These are phyloP conservation scores for Pedetes capensis DNA, from an alignment of 2,113 vertebrate genomes.

Conservation along the genomic window DNA sequence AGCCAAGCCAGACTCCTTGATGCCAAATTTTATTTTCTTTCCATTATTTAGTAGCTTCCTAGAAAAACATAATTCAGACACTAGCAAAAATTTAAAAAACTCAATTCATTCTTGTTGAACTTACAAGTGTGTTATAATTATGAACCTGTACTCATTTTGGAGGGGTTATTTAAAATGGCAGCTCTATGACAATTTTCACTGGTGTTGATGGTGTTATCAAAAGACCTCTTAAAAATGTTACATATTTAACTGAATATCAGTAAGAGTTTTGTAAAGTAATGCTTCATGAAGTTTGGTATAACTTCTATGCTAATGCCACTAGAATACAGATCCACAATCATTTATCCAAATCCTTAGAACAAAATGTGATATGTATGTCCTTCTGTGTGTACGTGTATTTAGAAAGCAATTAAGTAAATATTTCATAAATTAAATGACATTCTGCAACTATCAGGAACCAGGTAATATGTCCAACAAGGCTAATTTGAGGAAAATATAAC, in stretches of 20 bases:
- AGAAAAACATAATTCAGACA: background rate
- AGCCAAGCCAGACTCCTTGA: background rate
- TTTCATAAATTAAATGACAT: constrained; percentile 21
- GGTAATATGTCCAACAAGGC: background rate
- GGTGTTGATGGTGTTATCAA: background rate
- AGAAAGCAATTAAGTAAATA: background rate
- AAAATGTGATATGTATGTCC: background rate
- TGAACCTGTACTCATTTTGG: background rate
- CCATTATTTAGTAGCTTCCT: background rate
- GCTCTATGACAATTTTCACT: background rate
- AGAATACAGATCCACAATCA: background rate
- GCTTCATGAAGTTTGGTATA: background rate
- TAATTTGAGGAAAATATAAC: background rate
- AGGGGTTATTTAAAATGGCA: constrained; percentile 32
- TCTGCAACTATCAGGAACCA: background rate
- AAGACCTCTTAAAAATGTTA: background rate
- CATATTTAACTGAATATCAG: background rate
- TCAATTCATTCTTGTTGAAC: background rate
- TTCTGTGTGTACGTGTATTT: background rate
- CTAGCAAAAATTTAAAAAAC: background rate
- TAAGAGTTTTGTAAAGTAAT: background rate
- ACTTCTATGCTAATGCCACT: background rate
- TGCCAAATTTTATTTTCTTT: background rate
- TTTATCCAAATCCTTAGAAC: background rate
- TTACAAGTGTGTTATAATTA: background rate